phyloP scores from a whole-genome alignment of 1,140 invertebrate genomes.

The Melipona quadrifasciata region DNA sequence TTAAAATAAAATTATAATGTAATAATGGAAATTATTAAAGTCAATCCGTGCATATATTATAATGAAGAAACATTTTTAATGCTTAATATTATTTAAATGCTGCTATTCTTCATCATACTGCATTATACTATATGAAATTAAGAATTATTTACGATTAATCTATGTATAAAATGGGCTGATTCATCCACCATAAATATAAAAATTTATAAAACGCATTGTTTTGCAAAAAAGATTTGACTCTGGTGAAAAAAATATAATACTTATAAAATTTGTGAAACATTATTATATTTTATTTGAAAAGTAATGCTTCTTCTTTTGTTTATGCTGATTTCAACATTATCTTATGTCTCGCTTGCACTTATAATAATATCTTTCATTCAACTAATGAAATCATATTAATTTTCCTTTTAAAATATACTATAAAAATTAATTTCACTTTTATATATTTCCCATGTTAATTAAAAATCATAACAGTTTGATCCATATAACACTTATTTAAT shows the following conservation, averaged over 20 bases:
- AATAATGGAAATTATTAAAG: conserved; percentile 1
- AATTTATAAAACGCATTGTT: conserved; percentile 19
- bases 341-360: conserved; percentile 44
- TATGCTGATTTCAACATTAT: conserved; percentile 49
- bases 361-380: conserved; percentile 36
- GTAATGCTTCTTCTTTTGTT: conserved; percentile 22
- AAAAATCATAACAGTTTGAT: conserved; percentile 24
- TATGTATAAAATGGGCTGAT: conserved; percentile 10
- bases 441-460: conserved; percentile 35
- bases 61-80: background rate
- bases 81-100: conserved; percentile 9
- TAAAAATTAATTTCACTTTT: conserved; percentile 31
- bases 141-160: conserved; percentile 4
- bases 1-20: conserved; percentile 11
- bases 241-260: conserved; percentile 4
- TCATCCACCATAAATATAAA: background rate
- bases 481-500: conserved; percentile 29
- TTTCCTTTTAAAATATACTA: conserved; percentile 21
- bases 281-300: conserved; percentile 4
- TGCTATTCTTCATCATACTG: background rate
- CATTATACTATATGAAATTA: conserved; percentile 8
- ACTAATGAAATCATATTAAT: conserved; percentile 55
- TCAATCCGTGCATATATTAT: background rate
- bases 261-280: conserved; percentile 3
- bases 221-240: conserved; percentile 12